Conservation (phyloP, 2,888 invertebrate species). For the Vannuccia rotundouncinata region DNA sequence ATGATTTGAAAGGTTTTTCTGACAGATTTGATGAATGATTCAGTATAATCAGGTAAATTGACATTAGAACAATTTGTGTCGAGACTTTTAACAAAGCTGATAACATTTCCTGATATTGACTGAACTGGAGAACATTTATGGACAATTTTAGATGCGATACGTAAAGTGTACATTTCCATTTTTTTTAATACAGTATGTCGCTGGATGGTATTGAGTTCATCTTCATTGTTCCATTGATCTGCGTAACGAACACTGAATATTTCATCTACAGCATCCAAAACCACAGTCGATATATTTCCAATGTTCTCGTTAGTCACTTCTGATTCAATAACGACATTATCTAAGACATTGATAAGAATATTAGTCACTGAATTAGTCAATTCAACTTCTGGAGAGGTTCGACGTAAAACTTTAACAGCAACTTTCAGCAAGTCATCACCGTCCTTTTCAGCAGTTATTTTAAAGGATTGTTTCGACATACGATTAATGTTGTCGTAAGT, state of each 20-base stretch:
- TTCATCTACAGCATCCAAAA: constrained; percentile 22
- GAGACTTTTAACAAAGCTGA: neutral
- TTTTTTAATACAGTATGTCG: neutral
- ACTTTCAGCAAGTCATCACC: constrained; percentile 1
- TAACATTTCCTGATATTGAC: neutral
- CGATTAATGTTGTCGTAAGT: neutral
- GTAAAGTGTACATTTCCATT: neutral
- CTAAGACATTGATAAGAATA: constrained; percentile 18
- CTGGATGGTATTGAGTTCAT: neutral
- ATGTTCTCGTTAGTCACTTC: neutral
- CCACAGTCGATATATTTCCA: neutral
- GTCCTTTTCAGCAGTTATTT: constrained; percentile 23
- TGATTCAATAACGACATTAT: constrained; percentile 2
- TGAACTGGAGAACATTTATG: neutral
- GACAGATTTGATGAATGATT: neutral
- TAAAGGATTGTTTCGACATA: neutral
- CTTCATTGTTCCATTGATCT: neutral
- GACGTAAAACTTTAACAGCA: neutral
- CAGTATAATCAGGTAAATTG: neutral
- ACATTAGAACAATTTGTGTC: neutral
- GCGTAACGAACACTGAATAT: neutral
- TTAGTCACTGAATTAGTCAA: neutral
- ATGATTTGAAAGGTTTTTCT: neutral
- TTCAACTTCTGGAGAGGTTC: neutral
- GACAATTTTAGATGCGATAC: neutral